These are phyloP conservation scores for Drosophila setosimentum DNA, from an alignment of 2,888 invertebrate genomes.

Conservation along the genomic window DNA sequence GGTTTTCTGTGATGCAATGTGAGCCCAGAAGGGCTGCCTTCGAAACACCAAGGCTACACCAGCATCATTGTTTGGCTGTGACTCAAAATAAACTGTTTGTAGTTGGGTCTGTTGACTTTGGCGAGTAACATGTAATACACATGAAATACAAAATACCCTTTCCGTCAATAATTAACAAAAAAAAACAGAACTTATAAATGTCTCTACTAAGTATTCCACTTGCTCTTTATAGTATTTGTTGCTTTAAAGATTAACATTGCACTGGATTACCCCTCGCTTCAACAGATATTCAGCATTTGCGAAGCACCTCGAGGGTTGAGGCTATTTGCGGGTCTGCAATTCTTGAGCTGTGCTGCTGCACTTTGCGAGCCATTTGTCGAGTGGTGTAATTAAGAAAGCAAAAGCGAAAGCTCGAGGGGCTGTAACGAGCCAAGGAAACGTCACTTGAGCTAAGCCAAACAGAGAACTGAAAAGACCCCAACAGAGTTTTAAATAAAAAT, in stretches of 20 bases:
- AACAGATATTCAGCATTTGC: constrained; percentile 28
- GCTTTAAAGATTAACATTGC: constrained; percentile 1
- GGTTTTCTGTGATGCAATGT: constrained; percentile 34
- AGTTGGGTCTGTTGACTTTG: constrained; percentile 19
- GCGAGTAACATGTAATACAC: background rate
- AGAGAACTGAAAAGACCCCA: constrained; percentile 33
- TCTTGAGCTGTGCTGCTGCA: constrained; percentile 55
- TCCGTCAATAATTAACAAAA: background rate
- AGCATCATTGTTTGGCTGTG: constrained; percentile 10
- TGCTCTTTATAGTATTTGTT: background rate
- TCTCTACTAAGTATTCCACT: background rate
- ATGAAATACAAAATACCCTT: background rate
- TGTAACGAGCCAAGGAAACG: constrained; percentile 51
- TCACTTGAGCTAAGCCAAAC: constrained; percentile 54
- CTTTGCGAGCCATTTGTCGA: constrained; percentile 61
- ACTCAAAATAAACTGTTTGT: constrained; percentile 5
- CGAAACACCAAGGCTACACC: constrained; percentile 38
- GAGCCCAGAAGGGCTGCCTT: constrained; percentile 13
- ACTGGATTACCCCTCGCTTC: constrained; percentile 1
- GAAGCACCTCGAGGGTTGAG: constrained; percentile 41
- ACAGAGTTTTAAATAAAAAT: constrained; percentile 52
- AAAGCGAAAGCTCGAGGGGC: constrained; percentile 58
- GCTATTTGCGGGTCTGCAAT: constrained; percentile 73
- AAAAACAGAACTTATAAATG: background rate
- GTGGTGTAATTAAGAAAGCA: constrained; percentile 71